Percentiles rank a stretch among this genome's conserved stretches.
phyloP scores from a whole-genome alignment of 2,113 vertebrate species.

The Raphicerus campestris region DNA sequence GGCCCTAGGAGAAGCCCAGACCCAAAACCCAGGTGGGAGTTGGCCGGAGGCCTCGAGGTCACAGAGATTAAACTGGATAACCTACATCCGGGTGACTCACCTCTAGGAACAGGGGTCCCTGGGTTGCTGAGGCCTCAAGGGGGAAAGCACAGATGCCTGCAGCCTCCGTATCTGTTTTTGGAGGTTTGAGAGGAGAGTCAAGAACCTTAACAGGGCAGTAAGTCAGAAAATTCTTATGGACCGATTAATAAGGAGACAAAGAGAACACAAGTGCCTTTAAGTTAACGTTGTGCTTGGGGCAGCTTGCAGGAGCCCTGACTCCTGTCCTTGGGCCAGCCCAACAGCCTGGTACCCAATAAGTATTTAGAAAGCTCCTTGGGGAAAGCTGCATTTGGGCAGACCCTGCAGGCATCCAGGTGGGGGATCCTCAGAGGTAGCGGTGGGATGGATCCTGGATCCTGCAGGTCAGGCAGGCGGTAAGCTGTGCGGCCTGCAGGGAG shows the following conservation, averaged over 20 bases:
- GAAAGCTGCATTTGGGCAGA: neutral
- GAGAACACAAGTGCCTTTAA: neutral
- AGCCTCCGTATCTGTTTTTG: neutral
- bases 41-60: neutral
- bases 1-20: neutral
- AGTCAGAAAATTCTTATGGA: neutral
- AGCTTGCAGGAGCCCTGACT: neutral
- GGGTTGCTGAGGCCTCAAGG: neutral
- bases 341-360: neutral
- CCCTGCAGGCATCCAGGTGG: neutral
- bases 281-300: neutral
- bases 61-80: fast-evolving
- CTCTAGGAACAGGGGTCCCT: neutral
- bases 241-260: fast-evolving
- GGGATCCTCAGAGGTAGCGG: neutral
- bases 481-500: neutral
- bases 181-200: neutral
- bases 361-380: neutral
- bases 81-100: neutral
- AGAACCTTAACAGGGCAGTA: neutral
- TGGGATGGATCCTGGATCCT: neutral
- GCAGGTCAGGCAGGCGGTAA: neutral
- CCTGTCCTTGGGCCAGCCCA: neutral
- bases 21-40: too few relatives aligned
- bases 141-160: neutral